Evolutionary conservation across 2,113 vertebrate species (phyloP), one percentile per base, ranked within the genome.

Genomic region (Hydrochoerus hydrochaeris): DNA sequence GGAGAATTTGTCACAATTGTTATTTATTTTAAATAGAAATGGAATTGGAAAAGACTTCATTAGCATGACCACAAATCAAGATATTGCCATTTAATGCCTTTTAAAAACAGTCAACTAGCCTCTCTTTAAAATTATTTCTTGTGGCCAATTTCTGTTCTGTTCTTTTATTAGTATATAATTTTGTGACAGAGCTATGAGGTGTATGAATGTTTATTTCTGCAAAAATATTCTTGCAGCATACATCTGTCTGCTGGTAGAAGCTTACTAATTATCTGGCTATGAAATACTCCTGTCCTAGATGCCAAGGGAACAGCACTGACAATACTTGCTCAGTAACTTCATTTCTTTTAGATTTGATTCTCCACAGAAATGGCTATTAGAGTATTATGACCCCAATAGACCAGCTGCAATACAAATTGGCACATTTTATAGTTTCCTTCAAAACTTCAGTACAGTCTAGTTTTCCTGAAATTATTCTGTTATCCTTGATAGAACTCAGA

Each of bases 11-110:
- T 89, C 85, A 80, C 41, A 80, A n/a, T 67, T 13, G 52, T 88
- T 96, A 92, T 84, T n/a, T 88, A 52, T 95, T 94, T 95, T 91
- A 96, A 94, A 85, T 77, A 87, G 78, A 93, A 97, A 73, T 65
- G 26, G 46, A 88, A 93, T 94, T 86, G 41, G 91, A 93, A 95
- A 93, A 38, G 26, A 88, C 24, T 85, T 49, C 88, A 85, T 83
- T 95, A 90, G 63, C 30, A 73, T 63, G 73, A 95, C 22, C 17
- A 32, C 58, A 88, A 92, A 91, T 35, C 52, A 94, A 88, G 78
- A 90, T 65, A 82, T 69, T 17, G 52, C 38, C 41, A 38, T 75
- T 57, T 52, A 93, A 65, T 49, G 22, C n/a, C 63, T 19, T 95
- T 94, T 73, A 84, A 94, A 90, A 88, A 38, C 17, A 78, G 41